These are phyloP conservation scores for Caradrina clavipalpis DNA, from an alignment of 2,888 invertebrate species.

Conservation along the genomic window DNA sequence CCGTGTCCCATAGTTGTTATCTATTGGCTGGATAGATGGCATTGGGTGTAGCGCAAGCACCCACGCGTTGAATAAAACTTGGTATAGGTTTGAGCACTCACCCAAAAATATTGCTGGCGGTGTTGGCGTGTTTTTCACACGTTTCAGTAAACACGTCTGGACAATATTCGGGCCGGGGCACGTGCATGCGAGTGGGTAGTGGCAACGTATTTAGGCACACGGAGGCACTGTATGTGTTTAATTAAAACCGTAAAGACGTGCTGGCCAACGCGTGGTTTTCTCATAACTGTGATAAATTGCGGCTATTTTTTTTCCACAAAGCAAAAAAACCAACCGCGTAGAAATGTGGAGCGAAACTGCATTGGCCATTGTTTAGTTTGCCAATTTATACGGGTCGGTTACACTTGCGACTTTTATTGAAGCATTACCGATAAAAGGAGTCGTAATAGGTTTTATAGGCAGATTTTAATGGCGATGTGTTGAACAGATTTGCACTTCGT, in stretches of 20 bases:
- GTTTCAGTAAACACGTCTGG: conserved; percentile 79
- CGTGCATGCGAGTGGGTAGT: conserved; percentile 72
- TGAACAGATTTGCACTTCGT: conserved; percentile 80
- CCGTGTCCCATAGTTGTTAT: conserved; percentile 79
- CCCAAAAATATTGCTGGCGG: conserved; percentile 75
- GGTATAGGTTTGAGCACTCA: conserved; percentile 74
- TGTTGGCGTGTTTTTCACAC: conserved; percentile 75
- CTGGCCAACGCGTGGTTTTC: conserved; percentile 87
- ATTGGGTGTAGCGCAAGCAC: conserved; percentile 77
- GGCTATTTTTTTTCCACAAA: conserved; percentile 81
- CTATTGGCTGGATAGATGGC: conserved; percentile 86
- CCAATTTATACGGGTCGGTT: conserved; percentile 91
- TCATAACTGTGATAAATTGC: conserved; percentile 88
- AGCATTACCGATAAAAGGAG: conserved; percentile 90
- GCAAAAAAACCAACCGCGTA: conserved; percentile 85
- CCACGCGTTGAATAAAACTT: conserved; percentile 56
- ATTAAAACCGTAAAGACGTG: conserved; percentile 88
- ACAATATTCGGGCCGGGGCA: conserved; percentile 75
- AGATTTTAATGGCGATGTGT: conserved; percentile 87
- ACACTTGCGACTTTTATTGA: conserved; percentile 90
- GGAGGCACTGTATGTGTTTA: conserved; percentile 81
- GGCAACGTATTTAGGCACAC: conserved; percentile 82
- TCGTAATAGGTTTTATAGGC: conserved; percentile 88
- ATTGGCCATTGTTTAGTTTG: conserved; percentile 89
- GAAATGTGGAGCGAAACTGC: conserved; percentile 90